phyloP scores from a whole-genome alignment of 2,797 vertebrate genomes.

The Sparidentex hasta region DNA sequence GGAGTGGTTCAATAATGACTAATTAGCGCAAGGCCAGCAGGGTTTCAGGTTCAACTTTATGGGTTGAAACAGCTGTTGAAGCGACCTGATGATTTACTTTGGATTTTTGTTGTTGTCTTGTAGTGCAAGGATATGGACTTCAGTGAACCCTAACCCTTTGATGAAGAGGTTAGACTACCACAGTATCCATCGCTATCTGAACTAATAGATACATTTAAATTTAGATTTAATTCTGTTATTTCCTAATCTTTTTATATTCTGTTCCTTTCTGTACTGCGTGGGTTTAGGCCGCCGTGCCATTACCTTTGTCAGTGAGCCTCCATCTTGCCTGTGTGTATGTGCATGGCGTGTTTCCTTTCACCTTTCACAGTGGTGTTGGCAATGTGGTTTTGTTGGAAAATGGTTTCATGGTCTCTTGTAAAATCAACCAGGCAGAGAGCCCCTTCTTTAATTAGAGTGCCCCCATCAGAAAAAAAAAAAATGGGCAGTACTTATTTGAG shows the following conservation, averaged over 20 bases:
- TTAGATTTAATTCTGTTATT: too few species aligned
- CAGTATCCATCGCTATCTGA: not conserved
- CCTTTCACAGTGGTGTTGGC: not conserved
- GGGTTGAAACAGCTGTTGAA: not conserved
- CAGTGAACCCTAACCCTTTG: not conserved
- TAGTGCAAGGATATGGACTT: not conserved
- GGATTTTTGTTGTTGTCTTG: not conserved
- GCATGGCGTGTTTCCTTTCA: not conserved
- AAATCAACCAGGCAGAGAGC: slow-evolving; percentile 24
- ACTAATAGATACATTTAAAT: too few species aligned
- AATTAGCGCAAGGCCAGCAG: not conserved
- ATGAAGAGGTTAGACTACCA: not conserved
- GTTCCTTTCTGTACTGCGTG: not conserved
- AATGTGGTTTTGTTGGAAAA: not conserved
- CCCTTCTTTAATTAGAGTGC: slow-evolving; percentile 24
- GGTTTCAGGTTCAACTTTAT: not conserved
- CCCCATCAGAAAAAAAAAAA: not conserved
- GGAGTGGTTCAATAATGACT: slow-evolving; percentile 20
- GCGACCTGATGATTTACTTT: slow-evolving; percentile 1
- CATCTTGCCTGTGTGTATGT: not conserved
- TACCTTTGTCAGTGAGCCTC: not conserved
- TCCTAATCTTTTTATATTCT: not conserved
- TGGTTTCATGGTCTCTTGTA: not conserved
- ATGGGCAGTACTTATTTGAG: not conserved
- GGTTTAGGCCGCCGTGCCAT: not conserved